Percentiles rank a stretch among this genome's conserved stretches.
Evolutionary conservation across 2,797 vertebrate genomes (phyloP).

Genomic region (Synaphobranchus kaupii): DNA sequence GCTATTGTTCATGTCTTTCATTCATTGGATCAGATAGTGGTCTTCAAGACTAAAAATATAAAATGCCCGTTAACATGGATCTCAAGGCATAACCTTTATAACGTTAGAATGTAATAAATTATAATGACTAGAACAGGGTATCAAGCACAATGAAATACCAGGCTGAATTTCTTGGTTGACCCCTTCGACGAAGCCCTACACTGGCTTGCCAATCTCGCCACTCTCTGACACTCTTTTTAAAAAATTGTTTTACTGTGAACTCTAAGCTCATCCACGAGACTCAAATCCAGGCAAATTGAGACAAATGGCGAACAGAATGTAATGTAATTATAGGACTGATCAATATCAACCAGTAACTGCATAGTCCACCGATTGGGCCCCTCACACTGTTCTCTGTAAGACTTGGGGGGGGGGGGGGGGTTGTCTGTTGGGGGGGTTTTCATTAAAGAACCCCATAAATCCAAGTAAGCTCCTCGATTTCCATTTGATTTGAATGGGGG

Average conservation of each 20-base stretch:
- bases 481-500: background rate
- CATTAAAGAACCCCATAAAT: background rate
- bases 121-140: background rate
- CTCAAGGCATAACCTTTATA: background rate
- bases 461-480: background rate
- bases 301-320: background rate
- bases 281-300: background rate
- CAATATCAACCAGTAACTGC: conserved; percentile 4
- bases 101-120: background rate
- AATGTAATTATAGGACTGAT: conserved; percentile 13
- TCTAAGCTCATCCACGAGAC: background rate
- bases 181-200: background rate
- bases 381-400: background rate
- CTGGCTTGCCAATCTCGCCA: background rate
- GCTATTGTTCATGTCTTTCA: background rate
- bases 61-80: background rate
- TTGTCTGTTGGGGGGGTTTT: background rate
- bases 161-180: background rate
- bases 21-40: background rate
- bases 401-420: background rate
- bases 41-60: background rate
- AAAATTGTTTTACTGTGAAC: background rate
- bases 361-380: background rate
- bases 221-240: background rate
- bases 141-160: background rate